These are phyloP conservation scores for Hucho hucho DNA, from an alignment of 2,113 vertebrate genomes.

Conservation along the genomic window DNA sequence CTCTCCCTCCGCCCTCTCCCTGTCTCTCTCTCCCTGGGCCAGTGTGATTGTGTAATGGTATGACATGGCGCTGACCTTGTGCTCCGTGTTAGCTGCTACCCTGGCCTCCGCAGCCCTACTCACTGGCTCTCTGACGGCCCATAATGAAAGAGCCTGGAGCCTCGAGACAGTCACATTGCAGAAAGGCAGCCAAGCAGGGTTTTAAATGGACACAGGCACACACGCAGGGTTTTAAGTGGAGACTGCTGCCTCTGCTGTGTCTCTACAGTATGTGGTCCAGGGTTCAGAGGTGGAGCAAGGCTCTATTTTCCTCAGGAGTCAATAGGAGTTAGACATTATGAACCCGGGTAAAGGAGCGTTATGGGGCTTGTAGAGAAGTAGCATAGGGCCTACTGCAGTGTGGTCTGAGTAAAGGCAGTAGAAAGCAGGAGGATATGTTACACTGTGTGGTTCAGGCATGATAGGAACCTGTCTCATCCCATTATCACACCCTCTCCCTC, in stretches of 20 bases:
- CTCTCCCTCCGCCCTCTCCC: slow-evolving; percentile 2
- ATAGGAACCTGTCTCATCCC: slow-evolving; percentile 37
- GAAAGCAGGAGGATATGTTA: neutral
- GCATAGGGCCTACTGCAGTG: neutral
- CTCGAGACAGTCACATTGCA: neutral
- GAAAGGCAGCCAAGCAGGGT: neutral
- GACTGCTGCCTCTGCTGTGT: neutral
- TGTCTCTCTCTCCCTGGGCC: slow-evolving; percentile 1
- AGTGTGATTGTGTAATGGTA: slow-evolving; percentile 34
- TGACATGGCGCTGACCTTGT: slow-evolving; percentile 47
- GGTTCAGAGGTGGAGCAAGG: neutral
- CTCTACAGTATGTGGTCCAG: neutral
- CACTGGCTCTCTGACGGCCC: slow-evolving; percentile 22
- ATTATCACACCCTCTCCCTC: slow-evolving; percentile 36
- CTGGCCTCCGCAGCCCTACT: slow-evolving; percentile 10
- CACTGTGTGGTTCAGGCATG: neutral
- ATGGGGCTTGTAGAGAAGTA: neutral
- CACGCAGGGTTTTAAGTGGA: neutral
- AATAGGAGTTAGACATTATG: too few relatives aligned
- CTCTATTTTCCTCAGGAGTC: neutral
- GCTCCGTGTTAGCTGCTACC: slow-evolving; percentile 16
- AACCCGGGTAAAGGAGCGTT: neutral
- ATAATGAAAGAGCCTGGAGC: slow-evolving; percentile 32
- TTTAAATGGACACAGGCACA: too few relatives aligned
- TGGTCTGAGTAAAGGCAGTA: slow-evolving; percentile 3